Evolutionary conservation across 2,888 invertebrate species (phyloP).

Genomic region (Neelides folsomi): DNA sequence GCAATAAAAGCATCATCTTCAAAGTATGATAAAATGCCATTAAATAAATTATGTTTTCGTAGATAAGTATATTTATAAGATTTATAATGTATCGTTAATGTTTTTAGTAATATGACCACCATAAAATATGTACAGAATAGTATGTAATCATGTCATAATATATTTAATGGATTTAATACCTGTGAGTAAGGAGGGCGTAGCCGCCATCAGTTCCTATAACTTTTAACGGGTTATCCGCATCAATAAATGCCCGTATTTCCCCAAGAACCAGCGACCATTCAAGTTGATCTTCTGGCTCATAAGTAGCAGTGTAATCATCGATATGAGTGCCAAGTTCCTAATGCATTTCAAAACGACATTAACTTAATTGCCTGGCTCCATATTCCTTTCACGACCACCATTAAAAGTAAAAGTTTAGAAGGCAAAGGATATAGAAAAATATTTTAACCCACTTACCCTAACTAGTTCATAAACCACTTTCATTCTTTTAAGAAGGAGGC

Average conservation of each 20-base stretch:
- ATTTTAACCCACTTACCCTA: conserved; percentile 40
- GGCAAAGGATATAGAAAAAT: neutral
- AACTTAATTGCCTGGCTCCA: neutral
- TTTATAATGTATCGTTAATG: too few species aligned
- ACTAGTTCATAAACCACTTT: conserved; percentile 83
- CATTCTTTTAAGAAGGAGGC: conserved; percentile 81
- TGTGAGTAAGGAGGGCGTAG: conserved; percentile 72
- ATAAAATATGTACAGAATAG: too few species aligned
- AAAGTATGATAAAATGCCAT: too few species aligned
- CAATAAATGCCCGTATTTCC: conserved; percentile 87
- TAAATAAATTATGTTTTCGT: too few species aligned
- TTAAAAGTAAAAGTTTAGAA: neutral
- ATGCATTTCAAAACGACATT: conserved; percentile 9
- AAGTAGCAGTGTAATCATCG: conserved; percentile 84
- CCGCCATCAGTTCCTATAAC: conserved; percentile 75
- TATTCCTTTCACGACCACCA: neutral
- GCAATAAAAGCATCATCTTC: too few species aligned
- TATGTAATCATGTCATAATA: too few species aligned
- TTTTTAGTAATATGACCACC: too few species aligned
- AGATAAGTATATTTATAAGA: too few species aligned
- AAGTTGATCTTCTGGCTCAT: conserved; percentile 91
- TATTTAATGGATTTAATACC: conserved; percentile 42
- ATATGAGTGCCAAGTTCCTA: conserved; percentile 84
- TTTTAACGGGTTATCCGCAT: conserved; percentile 76
- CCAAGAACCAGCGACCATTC: conserved; percentile 91